These are phyloP conservation scores for Siniperca obscura DNA, from an alignment of 2,797 vertebrate genomes.

Conservation along the genomic window DNA sequence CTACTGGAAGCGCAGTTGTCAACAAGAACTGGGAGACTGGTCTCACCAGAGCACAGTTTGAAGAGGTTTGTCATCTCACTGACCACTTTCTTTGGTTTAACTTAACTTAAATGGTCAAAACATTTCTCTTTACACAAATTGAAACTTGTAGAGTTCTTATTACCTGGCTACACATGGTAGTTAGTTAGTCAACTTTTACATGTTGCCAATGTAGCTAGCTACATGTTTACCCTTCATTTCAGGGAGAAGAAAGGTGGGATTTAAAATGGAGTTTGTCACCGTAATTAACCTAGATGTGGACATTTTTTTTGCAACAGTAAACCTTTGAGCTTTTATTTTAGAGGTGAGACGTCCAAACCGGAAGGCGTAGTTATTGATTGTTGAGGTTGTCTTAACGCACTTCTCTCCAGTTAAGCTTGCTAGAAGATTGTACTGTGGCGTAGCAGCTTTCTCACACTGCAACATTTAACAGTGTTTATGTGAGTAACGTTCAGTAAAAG, in stretches of 20 bases:
- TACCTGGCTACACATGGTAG: background rate
- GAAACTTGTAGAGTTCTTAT: background rate
- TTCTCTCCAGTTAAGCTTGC: background rate
- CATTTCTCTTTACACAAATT: background rate
- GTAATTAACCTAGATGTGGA: background rate
- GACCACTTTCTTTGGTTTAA: background rate
- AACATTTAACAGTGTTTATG: too few relatives aligned
- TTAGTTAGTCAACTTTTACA: background rate
- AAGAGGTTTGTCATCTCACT: constrained; percentile 75
- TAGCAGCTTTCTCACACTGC: background rate
- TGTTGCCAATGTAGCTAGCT: background rate
- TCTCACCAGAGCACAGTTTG: constrained; percentile 66
- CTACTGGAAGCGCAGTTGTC: constrained; percentile 6
- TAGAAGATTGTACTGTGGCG: fast-evolving
- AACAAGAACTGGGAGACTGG: constrained; percentile 74
- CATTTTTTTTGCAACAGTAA: background rate
- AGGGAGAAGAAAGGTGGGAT: too few relatives aligned
- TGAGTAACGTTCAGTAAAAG: background rate
- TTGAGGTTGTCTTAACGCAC: too few relatives aligned
- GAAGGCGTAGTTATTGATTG: background rate
- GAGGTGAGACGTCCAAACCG: background rate
- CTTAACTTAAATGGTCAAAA: background rate
- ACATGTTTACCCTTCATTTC: too few relatives aligned
- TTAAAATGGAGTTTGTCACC: background rate
- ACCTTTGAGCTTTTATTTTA: background rate